Evolutionary conservation across 2,797 vertebrate genomes (phyloP).

Genomic region (Ceryle rudis): DNA sequence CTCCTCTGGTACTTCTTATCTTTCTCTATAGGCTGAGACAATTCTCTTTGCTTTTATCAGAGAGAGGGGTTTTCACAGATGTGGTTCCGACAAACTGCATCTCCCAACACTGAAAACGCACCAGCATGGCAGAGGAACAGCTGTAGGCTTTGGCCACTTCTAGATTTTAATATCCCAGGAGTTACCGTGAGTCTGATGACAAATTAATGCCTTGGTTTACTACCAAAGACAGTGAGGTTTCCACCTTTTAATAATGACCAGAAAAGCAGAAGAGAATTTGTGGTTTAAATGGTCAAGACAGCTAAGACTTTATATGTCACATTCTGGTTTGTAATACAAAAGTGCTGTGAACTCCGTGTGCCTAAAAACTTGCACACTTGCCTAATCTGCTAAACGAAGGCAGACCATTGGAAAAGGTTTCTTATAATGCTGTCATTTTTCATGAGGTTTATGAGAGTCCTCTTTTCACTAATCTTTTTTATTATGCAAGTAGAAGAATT

Average conservation of each 20-base stretch:
- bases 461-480: background rate
- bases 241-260: background rate
- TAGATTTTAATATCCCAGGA: background rate
- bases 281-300: background rate
- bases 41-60: background rate
- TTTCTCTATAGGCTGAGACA: background rate
- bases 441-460: background rate
- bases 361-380: background rate
- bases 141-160: background rate
- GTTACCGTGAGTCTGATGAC: background rate
- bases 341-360: background rate
- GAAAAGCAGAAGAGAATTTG: background rate
- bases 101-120: background rate
- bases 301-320: background rate
- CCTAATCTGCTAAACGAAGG: background rate
- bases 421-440: background rate
- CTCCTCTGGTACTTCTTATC: background rate
- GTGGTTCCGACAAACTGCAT: background rate
- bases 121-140: background rate
- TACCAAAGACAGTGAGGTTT: background rate
- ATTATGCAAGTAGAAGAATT: background rate
- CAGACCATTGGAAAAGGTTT: background rate
- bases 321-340: background rate
- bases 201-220: background rate
- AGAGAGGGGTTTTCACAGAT: background rate